Evolutionary conservation across 2,797 vertebrate genomes (phyloP), one percentile per base, ranked within the genome.

Genomic region (Spea hammondii): DNA sequence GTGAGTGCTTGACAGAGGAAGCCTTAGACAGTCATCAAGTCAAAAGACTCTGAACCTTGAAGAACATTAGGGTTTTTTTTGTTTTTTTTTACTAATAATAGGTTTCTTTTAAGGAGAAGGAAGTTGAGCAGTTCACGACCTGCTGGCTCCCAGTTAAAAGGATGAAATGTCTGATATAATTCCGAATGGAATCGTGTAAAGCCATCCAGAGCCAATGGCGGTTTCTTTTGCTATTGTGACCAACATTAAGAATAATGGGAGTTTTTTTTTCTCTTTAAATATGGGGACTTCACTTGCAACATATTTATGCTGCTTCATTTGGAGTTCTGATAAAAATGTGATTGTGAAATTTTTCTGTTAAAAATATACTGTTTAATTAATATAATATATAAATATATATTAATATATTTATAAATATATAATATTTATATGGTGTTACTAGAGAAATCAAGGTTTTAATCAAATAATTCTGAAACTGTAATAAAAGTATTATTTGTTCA

Each of bases 101-200:
- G 65, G 54, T 70, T 67, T 69, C 65, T 47, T 77, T 77, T 68
- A 48, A 73, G 70, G 65, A 55, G 14, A 77, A 17, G 49, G 75
- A 62, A 62, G 74, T 77, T 72, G 69, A 68, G 69, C 65, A 65
- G 70, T 77, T 82, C 74, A 55, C 44, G 75, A 82, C 79, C 75
- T 68, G 74, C 74, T 17, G 47, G 54, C 64, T 81, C 66, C 12
- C 3, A 64, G 48, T 59, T 67, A 5, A 49, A 78, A 70, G 51
- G 46, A 69, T 67, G 70, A 62, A 72, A 60, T 7, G 70, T 44
- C 70, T 81, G 74, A 73, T 77, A 71, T 67, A 62, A 57, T n/a
- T 32, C 60, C 13, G 51, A 17, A 45, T 54, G 14, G 60, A 17
- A 70, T 49, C 64, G 59, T 17, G 14, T 13, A 60, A 60, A 7